Percentiles rank a stretch among this genome's conserved stretches.
phyloP scores from a whole-genome alignment of 2,797 vertebrate species.

The Phylloscopus collybita region DNA sequence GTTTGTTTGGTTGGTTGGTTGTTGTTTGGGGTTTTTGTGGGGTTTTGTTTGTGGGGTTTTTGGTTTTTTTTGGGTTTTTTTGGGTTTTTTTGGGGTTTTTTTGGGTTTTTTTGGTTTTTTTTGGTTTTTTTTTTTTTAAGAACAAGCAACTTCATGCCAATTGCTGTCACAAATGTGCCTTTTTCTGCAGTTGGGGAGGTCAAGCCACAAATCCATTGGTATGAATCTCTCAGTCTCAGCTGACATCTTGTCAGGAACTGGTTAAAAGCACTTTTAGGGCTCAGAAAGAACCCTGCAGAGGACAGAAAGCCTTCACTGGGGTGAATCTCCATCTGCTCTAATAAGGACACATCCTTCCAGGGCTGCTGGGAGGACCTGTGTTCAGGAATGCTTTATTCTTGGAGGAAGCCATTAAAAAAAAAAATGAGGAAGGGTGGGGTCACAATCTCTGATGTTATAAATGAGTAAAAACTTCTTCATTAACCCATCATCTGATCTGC shows the following conservation, averaged over 20 bases:
- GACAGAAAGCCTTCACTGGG: background rate
- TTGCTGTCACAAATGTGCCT: background rate
- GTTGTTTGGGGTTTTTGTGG: too few species aligned
- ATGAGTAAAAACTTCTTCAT: background rate
- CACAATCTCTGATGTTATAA: conserved; percentile 7
- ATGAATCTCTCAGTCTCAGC: background rate
- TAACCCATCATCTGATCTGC: background rate
- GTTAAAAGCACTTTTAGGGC: background rate
- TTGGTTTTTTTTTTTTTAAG: background rate
- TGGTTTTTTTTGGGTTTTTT: too few species aligned
- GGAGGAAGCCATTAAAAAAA: conserved; percentile 1
- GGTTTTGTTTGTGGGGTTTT: too few species aligned
- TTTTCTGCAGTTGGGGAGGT: background rate
- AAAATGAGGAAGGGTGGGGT: background rate
- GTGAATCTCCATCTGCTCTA: conserved; percentile 27
- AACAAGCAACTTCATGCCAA: background rate
- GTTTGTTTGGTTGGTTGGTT: too few species aligned
- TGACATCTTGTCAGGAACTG: background rate
- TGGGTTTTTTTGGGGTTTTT: too few species aligned
- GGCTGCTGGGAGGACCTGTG: conserved; percentile 10
- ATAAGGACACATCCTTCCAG: conserved; percentile 7
- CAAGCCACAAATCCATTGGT: background rate
- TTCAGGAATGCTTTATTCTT: conserved; percentile 40
- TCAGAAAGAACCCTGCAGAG: background rate
- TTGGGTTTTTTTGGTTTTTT: too few species aligned